phyloP scores from a whole-genome alignment of 2,113 vertebrate species.

The Microcebus griseorufus region DNA sequence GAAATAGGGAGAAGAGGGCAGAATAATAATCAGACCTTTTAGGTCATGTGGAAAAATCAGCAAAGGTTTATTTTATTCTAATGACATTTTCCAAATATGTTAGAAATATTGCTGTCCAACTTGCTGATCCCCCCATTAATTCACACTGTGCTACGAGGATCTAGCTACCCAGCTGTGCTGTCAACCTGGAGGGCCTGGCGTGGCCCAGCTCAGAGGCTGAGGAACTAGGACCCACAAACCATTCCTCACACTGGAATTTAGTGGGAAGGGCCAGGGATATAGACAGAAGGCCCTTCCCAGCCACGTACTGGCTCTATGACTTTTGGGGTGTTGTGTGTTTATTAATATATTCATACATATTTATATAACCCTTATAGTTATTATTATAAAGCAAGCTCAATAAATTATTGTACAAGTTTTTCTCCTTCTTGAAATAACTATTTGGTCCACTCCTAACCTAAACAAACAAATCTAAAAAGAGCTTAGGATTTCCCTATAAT shows the following conservation, averaged over 20 bases:
- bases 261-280: too few relatives aligned
- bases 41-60: neutral
- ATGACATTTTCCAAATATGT: neutral
- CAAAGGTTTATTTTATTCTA: neutral
- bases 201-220: neutral
- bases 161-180: neutral
- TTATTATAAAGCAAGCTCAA: neutral
- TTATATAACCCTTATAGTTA: neutral
- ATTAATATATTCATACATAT: neutral
- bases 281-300: neutral
- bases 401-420: neutral
- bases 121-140: neutral
- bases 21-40: neutral
- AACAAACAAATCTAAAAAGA: neutral
- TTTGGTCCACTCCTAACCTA: neutral
- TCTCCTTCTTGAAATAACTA: neutral
- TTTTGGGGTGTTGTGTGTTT: neutral
- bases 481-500: neutral
- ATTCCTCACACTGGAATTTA: rapidly evolving
- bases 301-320: neutral
- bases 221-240: rapidly evolving
- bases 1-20: neutral
- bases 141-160: neutral
- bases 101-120: neutral
- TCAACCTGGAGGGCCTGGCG: neutral